Evolutionary conservation across 1,140 invertebrate genomes (phyloP).

Genomic region (Elymnias hypermnestra): DNA sequence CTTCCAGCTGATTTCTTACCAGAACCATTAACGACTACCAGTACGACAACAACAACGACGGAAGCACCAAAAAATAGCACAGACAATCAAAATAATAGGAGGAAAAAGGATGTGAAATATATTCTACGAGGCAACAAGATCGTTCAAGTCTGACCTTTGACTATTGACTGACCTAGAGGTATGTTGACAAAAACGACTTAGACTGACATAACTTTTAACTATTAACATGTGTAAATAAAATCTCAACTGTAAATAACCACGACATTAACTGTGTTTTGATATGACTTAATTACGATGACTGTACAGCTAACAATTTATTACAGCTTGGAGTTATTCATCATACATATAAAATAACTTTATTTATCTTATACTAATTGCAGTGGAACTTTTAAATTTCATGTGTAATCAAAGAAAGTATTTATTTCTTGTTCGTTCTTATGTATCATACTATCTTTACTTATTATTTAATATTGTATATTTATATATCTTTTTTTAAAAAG

Average conservation of each 20-base stretch:
- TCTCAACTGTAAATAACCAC: neutral
- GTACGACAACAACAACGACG: constrained; percentile 33
- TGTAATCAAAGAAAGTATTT: no score
- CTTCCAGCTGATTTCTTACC: constrained; percentile 53
- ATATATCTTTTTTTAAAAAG: no score
- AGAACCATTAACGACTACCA: constrained; percentile 31
- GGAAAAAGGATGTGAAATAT: constrained; percentile 63
- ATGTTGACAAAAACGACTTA: constrained; percentile 40
- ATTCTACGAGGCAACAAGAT: constrained; percentile 67
- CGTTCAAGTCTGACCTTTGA: constrained; percentile 64
- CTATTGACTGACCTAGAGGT: constrained; percentile 58
- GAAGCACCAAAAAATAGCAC: constrained; percentile 33
- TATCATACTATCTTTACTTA: no score
- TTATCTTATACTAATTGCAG: no score
- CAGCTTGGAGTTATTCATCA: neutral
- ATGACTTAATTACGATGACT: neutral
- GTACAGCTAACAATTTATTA: neutral
- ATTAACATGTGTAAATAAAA: neutral
- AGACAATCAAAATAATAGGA: constrained; percentile 34
- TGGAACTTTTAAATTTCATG: no score
- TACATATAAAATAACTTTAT: no score
- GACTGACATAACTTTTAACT: constrained; percentile 24
- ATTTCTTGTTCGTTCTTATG: no score
- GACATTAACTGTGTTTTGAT: constrained; percentile 1
- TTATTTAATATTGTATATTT: no score